phyloP scores from a whole-genome alignment of 2,113 vertebrate genomes.

The Himantopus leucocephalus region DNA sequence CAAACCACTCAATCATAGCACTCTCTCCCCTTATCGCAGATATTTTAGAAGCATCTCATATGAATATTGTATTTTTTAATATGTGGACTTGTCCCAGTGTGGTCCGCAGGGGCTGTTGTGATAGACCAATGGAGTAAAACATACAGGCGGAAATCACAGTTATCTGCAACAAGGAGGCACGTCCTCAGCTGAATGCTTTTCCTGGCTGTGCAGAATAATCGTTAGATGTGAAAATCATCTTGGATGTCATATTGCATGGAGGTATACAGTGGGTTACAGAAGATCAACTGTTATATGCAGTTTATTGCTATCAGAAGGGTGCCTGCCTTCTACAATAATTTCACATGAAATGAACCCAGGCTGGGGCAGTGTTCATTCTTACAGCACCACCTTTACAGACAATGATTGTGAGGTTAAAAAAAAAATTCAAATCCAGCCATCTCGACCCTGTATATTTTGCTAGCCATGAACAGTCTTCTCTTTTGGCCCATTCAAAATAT shows the following conservation, averaged over 20 bases:
- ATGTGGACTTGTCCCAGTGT: neutral
- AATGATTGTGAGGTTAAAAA: neutral
- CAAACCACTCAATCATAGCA: neutral
- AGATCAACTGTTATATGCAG: neutral
- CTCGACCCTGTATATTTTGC: neutral
- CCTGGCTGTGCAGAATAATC: neutral
- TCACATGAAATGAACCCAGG: neutral
- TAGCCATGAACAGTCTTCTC: neutral
- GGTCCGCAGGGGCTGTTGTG: neutral
- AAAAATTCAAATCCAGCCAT: neutral
- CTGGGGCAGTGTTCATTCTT: neutral
- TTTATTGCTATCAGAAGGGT: neutral
- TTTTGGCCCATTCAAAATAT: neutral
- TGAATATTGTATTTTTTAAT: neutral
- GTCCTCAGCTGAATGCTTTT: neutral
- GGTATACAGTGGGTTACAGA: neutral
- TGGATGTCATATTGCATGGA: accelerated
- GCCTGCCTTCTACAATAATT: neutral
- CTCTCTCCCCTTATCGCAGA: neutral
- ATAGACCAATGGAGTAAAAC: neutral
- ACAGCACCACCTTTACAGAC: neutral
- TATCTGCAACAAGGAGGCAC: neutral
- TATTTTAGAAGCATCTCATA: neutral
- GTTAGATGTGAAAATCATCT: neutral
- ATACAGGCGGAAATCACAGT: neutral